Base-by-base conservation (phyloP, 2,113 vertebrate species). In the Rhombomys opimus region DNA sequence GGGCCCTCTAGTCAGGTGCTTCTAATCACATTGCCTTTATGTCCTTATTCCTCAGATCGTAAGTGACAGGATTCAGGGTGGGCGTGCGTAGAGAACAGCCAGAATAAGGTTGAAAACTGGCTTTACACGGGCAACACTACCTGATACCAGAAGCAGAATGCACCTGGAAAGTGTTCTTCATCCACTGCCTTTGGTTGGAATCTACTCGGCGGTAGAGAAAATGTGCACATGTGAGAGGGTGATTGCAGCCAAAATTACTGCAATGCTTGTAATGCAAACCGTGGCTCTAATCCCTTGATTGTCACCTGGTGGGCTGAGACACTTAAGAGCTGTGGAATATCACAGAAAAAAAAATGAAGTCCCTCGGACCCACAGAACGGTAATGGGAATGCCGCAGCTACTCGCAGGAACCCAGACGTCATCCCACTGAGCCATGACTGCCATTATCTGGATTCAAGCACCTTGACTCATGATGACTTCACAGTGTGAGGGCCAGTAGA, bases 301-400 rank as follows among this genome's bases (percentile, higher is more conserved):
- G 85, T 85, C 23, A 41, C 23, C 57, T 68, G 30, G 23, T 50
- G 20, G 63, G 61, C 91, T 32, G 78, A 52, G 52, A 95, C 52
- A 38, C 95, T 70, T 18, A 70, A 63, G 50, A 89, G 61, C 52
- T 95, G 52, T 25, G 95, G 72, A 35, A 52, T 86, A 35, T 95
- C 78, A 93, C 91, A 89, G 12, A 23, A 59, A 61, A 89, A 89
- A 59, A 89, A 57, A 41, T 61, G 13, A 20, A 70, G 12, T 80
- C 1, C 7, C 25, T 73, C 81, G 41, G 41, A 38, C 23, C 23
- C 75, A 27, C 25, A 91, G 35, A 78, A 86, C 0, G 52, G 80
- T 76, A 54, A 86, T 17, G 70, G 85, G 78, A 95, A 93, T 14
- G 63, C 78, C 30, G 72, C n/a, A 35, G 12, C 23, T 50, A 38